Conservation (phyloP, 2,888 invertebrate genomes). For the Philereme transversata region DNA sequence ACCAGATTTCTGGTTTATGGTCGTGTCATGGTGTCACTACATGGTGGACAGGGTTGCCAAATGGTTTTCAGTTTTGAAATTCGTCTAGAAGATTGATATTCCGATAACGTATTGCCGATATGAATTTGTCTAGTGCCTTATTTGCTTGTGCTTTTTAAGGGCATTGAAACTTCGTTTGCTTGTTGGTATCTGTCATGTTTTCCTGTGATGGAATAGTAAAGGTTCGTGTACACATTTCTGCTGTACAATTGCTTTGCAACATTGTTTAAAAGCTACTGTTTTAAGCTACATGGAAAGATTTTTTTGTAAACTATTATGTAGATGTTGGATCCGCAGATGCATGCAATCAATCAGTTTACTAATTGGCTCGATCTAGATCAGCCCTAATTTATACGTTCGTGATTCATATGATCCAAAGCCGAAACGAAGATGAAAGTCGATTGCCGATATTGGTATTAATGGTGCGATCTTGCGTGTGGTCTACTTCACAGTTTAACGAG, state of each 20-base stretch:
- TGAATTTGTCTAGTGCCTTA: slow-evolving; percentile 9
- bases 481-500: slow-evolving; percentile 32
- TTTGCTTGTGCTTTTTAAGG: slow-evolving; percentile 4
- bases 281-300: background rate
- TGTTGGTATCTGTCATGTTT: slow-evolving; percentile 5
- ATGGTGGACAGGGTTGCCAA: slow-evolving; percentile 34
- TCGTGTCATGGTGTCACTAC: slow-evolving; percentile 50
- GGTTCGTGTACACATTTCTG: slow-evolving; percentile 4
- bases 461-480: slow-evolving; percentile 62
- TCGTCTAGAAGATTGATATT: slow-evolving; percentile 29
- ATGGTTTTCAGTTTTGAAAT: slow-evolving; percentile 27
- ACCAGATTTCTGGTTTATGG: slow-evolving; percentile 62
- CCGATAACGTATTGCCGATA: slow-evolving; percentile 15
- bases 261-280: background rate
- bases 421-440: slow-evolving; percentile 62
- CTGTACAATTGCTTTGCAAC: slow-evolving; percentile 3
- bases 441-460: slow-evolving; percentile 51
- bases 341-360: slow-evolving; percentile 24
- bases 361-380: slow-evolving; percentile 34
- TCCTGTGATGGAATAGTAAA: slow-evolving; percentile 3
- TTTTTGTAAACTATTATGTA: background rate
- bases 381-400: slow-evolving; percentile 45
- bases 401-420: slow-evolving; percentile 65
- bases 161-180: background rate
- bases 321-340: slow-evolving; percentile 6